Base-by-base conservation (phyloP, 1,140 invertebrate species). In the Habropoda laboriosa region DNA sequence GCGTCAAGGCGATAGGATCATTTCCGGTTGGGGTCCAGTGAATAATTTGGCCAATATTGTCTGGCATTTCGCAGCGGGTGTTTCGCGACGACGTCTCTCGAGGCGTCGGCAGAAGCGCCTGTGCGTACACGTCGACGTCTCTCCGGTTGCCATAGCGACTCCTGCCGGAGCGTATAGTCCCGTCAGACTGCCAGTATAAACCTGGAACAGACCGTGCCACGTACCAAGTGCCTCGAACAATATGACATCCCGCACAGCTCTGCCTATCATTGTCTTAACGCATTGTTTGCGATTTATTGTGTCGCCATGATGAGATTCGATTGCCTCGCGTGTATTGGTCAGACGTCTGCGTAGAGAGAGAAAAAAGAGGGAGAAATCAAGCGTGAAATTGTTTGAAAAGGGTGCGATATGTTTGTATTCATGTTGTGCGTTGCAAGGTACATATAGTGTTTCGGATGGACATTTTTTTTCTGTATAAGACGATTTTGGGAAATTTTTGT, bases 11-110 rank as follows among this genome's bases (percentile, higher is more conserved):
- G 61, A 76, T 57, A 67, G 61, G 49, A 51, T 67, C 27, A 30
- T 67, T 76, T 76, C 73, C 60, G 47, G 38, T 40, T 21, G 61
- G 35, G 73, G 24, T 27, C 49, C 73, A 8, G 61, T 76, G 73
- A 76, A 76, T 76, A 76, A 76, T 76, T 76, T 38, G 73, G 16
- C 73, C 73, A 76, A 76, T 76, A 76, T 67, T 76, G 61, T 76
- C 61, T 67, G 73, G 73, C 64, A 76, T 76, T 66, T 53, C 38
- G 38, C n/a, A 51, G 27, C 27, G 47, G 40, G 61, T 67, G 61
- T 76, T 76, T 55, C 73, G 47, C 47, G 47, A n/a, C 49, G 49
- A 67, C 49, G 49, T 76, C 73, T 76, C 73, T 45, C 61, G 49
- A 76, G 73, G 61, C 73, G 49, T 66, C 49, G 47, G 24, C 18